Conservation (phyloP, 2,113 vertebrate species). For the Crocuta crocuta region DNA sequence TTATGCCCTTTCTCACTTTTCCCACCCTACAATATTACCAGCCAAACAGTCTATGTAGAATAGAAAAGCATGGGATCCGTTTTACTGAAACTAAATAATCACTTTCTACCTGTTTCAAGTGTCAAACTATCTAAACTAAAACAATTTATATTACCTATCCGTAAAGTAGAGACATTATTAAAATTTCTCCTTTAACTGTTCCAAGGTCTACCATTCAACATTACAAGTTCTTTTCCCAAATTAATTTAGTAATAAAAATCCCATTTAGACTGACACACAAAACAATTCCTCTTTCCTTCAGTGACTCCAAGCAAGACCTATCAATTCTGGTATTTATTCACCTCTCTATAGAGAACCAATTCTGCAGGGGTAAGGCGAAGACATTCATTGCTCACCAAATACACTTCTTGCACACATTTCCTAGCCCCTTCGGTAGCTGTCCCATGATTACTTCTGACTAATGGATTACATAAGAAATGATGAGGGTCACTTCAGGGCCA, state of each 20-base stretch:
- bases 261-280: conserved; percentile 14
- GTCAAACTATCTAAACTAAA: conserved; percentile 42
- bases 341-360: conserved; percentile 19
- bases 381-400: conserved; percentile 3
- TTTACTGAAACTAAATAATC: conserved; percentile 32
- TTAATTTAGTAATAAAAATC: conserved; percentile 50
- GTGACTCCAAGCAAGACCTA: conserved; percentile 24
- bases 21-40: conserved; percentile 26
- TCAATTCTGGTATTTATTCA: not conserved
- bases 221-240: conserved; percentile 43
- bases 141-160: not conserved
- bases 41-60: not conserved
- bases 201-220: not conserved
- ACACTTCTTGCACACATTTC: not conserved
- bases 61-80: not conserved
- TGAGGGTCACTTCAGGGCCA: not conserved
- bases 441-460: not conserved
- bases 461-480: not conserved
- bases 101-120: conserved; percentile 1
- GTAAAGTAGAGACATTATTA: conserved; percentile 3
- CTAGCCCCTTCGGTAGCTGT: not conserved
- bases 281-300: conserved; percentile 26
- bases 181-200: conserved; percentile 38
- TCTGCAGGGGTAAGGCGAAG: not conserved
- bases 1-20: not conserved